Evolutionary conservation across 2,888 invertebrate species (phyloP).

Genomic region (Philereme transversata): DNA sequence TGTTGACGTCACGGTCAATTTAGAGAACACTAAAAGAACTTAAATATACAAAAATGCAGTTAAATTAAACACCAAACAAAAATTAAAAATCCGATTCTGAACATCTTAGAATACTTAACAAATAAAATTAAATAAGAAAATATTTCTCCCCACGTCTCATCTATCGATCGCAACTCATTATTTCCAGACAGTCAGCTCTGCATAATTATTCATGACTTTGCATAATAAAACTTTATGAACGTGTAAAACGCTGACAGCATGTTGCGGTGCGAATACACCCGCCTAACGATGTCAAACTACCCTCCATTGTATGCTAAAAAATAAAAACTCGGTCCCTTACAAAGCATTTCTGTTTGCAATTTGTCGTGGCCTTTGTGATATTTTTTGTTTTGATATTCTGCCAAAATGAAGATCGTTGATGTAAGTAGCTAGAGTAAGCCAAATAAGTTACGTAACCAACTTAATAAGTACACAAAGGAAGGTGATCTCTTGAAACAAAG

Average conservation of each 20-base stretch:
- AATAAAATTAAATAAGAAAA: too few species aligned
- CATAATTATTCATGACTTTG: constrained; percentile 33
- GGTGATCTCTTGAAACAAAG: constrained; percentile 11
- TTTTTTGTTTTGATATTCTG: constrained; percentile 27
- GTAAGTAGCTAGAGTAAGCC: constrained; percentile 22
- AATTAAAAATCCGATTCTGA: too few species aligned
- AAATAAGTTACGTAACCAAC: constrained; percentile 23
- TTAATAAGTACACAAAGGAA: constrained; percentile 4
- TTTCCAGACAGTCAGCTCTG: constrained; percentile 15
- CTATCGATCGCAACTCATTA: constrained; percentile 21
- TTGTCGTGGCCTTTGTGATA: constrained; percentile 17
- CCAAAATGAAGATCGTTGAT: constrained; percentile 29
- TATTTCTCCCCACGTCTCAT: background rate
- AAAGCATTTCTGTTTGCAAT: constrained; percentile 16
- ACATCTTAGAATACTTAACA: too few species aligned
- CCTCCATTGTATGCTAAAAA: constrained; percentile 18
- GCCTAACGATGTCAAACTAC: constrained; percentile 21
- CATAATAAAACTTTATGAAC: constrained; percentile 22
- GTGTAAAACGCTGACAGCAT: constrained; percentile 12
- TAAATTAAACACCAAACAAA: too few species aligned
- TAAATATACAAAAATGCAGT: too few species aligned
- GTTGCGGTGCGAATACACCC: constrained; percentile 22
- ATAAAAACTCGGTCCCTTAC: constrained; percentile 9
- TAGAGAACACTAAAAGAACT: too few species aligned
- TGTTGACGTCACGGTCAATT: too few species aligned